A percentile compares a stretch with the other conserved stretches of the same genome.
Conservation (phyloP, 2,888 invertebrate species). For the Dicyrtomina minuta region DNA sequence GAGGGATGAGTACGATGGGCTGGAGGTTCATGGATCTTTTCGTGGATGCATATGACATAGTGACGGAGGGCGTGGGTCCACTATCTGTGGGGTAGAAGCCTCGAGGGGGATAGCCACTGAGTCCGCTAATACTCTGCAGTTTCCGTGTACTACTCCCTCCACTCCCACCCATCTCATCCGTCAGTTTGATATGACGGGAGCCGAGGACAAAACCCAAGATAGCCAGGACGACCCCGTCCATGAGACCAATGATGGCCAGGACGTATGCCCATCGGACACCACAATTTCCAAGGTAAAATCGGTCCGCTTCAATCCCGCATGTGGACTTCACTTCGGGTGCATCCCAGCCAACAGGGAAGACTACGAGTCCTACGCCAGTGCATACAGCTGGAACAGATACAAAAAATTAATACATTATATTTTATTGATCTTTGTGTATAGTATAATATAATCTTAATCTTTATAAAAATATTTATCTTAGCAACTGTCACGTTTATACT, state of each 20-base stretch:
- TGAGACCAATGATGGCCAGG: constrained; percentile 82
- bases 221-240: constrained; percentile 79
- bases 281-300: constrained; percentile 74
- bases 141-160: constrained; percentile 42
- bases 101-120: constrained; percentile 38
- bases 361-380: constrained; percentile 82
- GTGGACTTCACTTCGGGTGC: constrained; percentile 77
- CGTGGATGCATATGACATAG: constrained; percentile 73
- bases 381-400: constrained; percentile 69
- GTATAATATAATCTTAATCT: neutral
- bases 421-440: too few relatives aligned
- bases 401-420: constrained; percentile 25
- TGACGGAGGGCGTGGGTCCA: constrained; percentile 78
- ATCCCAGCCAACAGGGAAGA: constrained; percentile 91
- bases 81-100: constrained; percentile 43
- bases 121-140: constrained; percentile 44
- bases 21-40: constrained; percentile 79
- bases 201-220: constrained; percentile 91
- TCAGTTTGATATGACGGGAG: constrained; percentile 80
- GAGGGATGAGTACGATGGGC: constrained; percentile 79
- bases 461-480: neutral
- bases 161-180: constrained; percentile 65
- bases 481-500: too few relatives aligned
- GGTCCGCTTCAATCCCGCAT: constrained; percentile 79
- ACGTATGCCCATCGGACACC: constrained; percentile 91